phyloP scores from a whole-genome alignment of 2,113 vertebrate genomes.

The Sturnira hondurensis region DNA sequence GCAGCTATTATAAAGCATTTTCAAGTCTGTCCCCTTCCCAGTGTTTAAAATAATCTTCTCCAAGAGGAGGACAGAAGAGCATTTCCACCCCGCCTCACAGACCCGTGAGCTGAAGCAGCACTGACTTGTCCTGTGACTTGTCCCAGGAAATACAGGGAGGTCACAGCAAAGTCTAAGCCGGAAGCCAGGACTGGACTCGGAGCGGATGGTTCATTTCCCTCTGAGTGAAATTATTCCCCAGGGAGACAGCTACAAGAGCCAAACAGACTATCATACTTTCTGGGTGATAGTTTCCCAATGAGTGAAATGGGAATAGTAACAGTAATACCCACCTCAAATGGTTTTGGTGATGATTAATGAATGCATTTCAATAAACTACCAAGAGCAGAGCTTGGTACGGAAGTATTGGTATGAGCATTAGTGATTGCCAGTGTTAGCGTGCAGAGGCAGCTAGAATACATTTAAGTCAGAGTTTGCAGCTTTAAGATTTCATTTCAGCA shows the following conservation, averaged over 20 bases:
- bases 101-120: background rate
- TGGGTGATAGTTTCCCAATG: background rate
- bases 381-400: background rate
- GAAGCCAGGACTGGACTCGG: background rate
- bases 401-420: background rate
- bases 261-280: background rate
- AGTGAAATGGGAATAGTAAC: background rate
- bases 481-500: background rate
- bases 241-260: background rate
- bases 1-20: background rate
- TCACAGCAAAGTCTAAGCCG: background rate
- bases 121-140: background rate
- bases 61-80: background rate
- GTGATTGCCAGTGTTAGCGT: background rate
- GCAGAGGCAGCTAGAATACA: background rate
- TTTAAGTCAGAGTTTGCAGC: background rate
- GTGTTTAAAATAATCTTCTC: background rate
- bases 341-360: background rate
- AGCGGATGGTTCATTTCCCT: background rate
- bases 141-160: background rate
- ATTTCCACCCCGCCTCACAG: background rate
- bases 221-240: background rate
- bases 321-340: background rate
- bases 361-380: background rate
- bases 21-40: background rate